Evolutionary conservation across 2,888 invertebrate genomes (phyloP).

Genomic region (Parnassius orleans): DNA sequence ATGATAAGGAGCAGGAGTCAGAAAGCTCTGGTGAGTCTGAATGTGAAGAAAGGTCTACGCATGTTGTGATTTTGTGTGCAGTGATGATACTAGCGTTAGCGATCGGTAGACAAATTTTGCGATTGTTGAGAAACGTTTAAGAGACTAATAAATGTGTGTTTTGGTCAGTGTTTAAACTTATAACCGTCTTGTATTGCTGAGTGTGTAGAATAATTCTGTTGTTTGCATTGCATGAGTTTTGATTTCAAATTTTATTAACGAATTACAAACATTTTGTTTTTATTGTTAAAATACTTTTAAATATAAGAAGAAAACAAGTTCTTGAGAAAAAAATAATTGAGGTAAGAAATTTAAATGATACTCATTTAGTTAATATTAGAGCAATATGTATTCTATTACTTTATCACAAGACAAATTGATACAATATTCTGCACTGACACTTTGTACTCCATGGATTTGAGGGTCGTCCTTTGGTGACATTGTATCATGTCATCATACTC

Average conservation of each 20-base stretch:
- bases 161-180: slow-evolving; percentile 36
- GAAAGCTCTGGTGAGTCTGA: slow-evolving; percentile 73
- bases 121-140: slow-evolving; percentile 61
- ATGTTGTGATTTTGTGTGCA: slow-evolving; percentile 75
- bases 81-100: slow-evolving; percentile 72
- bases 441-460: no score
- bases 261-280: slow-evolving; percentile 1
- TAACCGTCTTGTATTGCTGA: slow-evolving; percentile 28
- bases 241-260: slow-evolving; percentile 25
- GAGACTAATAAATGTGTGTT: slow-evolving; percentile 33
- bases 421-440: no score
- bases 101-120: slow-evolving; percentile 63
- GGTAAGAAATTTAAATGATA: no score
- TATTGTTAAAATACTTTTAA: not conserved
- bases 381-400: no score
- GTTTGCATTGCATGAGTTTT: slow-evolving; percentile 60
- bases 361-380: no score
- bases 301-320: no score
- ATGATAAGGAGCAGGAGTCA: slow-evolving; percentile 78
- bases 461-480: no score
- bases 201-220: slow-evolving; percentile 37
- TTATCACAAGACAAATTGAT: no score
- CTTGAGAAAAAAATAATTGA: no score
- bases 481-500: no score
- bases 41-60: slow-evolving; percentile 64